Evolutionary conservation across 2,113 vertebrate genomes (phyloP), one percentile per base, ranked within the genome.

Genomic region (Micromys minutus): DNA sequence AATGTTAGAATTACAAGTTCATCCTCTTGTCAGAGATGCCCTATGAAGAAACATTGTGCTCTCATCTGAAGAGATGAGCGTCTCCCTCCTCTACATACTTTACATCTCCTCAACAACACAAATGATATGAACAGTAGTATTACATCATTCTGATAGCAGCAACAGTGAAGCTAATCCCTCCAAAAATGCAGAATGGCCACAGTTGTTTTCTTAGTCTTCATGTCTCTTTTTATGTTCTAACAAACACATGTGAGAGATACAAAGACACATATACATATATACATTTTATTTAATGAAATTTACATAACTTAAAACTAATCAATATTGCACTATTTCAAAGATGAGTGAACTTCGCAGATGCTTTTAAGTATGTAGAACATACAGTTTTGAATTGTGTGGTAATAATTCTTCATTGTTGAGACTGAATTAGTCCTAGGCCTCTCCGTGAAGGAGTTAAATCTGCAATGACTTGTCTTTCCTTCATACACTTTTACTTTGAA

Each of bases 381-480:
- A 71, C 22, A 65, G 31, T 90, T 95, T 84, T 45, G 57, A 91
- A 87, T 34, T 80, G 57, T 16, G 5, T 52, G 2, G 71, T 63
- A 34, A 39, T 59, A 87, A 1, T 34, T 45, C 13, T 76, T 80
- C 24, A 31, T 65, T 81, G 22, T 39, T 90, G 34, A 88, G 45
- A 39, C 8, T 47, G 34, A 17, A 4, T 79, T 84, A 96, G 2
- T 21, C 50, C 75, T 79, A 39, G 24, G 15, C 65, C n/a, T 80
- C 22, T n/a, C 31, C 21, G n/a, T 75, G 63, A 96, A 93, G 42
- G 72, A 89, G 80, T 86, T 90, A 81, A 95, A 95, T 95, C 85
- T 95, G 63, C 89, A 90, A 84, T 55, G 94, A 63, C 57, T 50
- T 61, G 47, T 22, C 87, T 65, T 34, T 55, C 67, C 47, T 96